Evolutionary conservation across 1,140 invertebrate species (phyloP), one percentile per base, ranked within the genome.

Genomic region (Xylocopa sonorina): DNA sequence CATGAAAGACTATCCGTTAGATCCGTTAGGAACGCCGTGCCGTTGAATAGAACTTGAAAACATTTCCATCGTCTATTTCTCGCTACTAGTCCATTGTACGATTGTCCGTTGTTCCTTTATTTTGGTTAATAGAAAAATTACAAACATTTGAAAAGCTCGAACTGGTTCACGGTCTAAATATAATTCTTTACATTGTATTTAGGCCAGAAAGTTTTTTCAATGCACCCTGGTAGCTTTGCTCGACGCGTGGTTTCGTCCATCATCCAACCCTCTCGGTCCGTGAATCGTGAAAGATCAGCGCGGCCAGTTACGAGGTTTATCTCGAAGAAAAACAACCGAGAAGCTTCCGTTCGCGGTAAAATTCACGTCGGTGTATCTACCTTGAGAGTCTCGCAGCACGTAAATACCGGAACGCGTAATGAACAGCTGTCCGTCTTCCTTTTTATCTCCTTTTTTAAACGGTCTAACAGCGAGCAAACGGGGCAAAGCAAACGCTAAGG

Each of bases 331-430:
- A 6, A 48, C 12, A 21, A 34, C 21, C 38, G 38, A 9, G 3
- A 38, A 9, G 3, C 9, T 38, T 9, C 38, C 38, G 9, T 38
- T 38, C 9, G 38, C 3, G 38, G 9, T 27, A 69, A 77, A 67
- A 32, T 57, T 43, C 38, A 0, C 12, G 7, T 29, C 46, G 3
- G 9, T 48, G 41, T n/a, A n/a, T 73, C 16, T 16, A 12, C 14
- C n/a, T 62, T 27, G 41, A 67, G 50, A 29, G 62, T 57, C 29
- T 67, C 63, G 48, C n/a, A 12, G 38, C 50, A 32, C 63, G 51
- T 68, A 57, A 57, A 76, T 57, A 46, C 50, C n/a, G 38, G 41
- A 57, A 76, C 58, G 51, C 16, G 51, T 64, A 68, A 76, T 58
- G 51, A 76, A 68, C 41, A 38, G 51, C n/a, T 34, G 14, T 32